A percentile compares a stretch with the other conserved stretches of the same genome.
phyloP scores from a whole-genome alignment of 1,140 invertebrate species.

The Centruroides sculpturatus region DNA sequence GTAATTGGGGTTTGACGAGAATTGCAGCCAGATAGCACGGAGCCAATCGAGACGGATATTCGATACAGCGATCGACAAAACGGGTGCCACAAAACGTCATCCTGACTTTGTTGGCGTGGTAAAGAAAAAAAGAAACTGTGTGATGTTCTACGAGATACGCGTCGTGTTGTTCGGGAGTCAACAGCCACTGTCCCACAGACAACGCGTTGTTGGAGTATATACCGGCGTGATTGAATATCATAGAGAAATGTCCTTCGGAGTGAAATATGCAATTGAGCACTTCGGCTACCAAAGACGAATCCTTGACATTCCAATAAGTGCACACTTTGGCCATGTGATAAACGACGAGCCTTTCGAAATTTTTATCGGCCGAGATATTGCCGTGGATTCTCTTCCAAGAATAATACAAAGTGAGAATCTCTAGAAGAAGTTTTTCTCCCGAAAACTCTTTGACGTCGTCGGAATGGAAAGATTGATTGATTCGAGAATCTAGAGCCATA shows the following conservation, averaged over 20 bases:
- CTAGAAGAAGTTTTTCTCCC: too few species aligned
- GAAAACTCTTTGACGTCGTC: too few species aligned
- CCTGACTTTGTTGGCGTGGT: conserved; percentile 2
- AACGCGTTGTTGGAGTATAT: not conserved
- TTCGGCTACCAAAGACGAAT: not conserved
- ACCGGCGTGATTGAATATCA: not conserved
- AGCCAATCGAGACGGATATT: not conserved
- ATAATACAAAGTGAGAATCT: too few species aligned
- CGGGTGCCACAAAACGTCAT: not conserved
- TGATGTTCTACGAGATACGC: not conserved
- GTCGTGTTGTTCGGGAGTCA: not conserved
- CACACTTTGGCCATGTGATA: conserved; percentile 1
- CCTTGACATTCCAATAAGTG: conserved; percentile 2
- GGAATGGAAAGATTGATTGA: too few species aligned
- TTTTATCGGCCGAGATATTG: too few species aligned
- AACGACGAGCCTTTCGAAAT: too few species aligned
- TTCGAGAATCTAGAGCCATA: too few species aligned
- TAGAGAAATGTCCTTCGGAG: conserved; percentile 7
- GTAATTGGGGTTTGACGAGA: not conserved
- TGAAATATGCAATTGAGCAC: not conserved
- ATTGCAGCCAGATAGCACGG: conserved; percentile 2
- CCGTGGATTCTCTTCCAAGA: too few species aligned
- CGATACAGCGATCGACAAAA: not conserved
- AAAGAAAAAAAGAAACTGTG: conserved; percentile 3
- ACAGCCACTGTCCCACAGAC: not conserved